Base-by-base conservation (phyloP, 2,797 vertebrate species). In the Phyllotis vaccarum region DNA sequence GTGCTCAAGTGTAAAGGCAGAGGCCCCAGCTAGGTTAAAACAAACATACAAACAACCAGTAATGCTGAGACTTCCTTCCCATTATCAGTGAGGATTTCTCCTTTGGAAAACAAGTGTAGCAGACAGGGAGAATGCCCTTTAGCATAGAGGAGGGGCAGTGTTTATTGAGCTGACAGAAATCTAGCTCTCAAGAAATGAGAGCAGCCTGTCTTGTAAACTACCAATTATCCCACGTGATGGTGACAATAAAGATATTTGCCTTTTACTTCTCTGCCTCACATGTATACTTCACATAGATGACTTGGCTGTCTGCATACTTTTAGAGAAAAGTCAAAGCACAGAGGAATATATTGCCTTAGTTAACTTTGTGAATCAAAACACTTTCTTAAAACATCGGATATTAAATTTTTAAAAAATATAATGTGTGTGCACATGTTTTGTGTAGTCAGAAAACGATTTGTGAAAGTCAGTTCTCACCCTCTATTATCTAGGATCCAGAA, bases 311-410 rank as follows among this genome's bases (percentile, higher is more conserved):
- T 74, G 31, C 52, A 76, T 91, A 37, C 56, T 92, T 94, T 96
- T 66, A 93, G 81, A 68, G 68, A 64, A 89, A 96, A 82, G 49
- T 6, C 17, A 19, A 90, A 76, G 54, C 79, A 80, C 80, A 87
- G 56, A 91, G 62, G 62, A 94, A 52, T 24, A 6, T 29, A 27
- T 6, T 68, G 62, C 79, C 64, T 92, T 86, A 64, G 81, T 19
- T 49, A 46, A 74, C 56, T 93, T 58, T 80, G 29, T 2, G 31
- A 89, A 93, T 95, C 79, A 83, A 91, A 95, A 90, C 22, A 79
- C 90, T 54, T 22, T 58, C 10, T 86, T 62, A 3, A 89, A 93
- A 93, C 94, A 62, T 90, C 56, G 17, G 87, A 74, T 58, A 74
- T 66, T 49, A 87, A 72, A 21, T 16, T 24, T 6, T 17, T 58